phyloP scores from a whole-genome alignment of 2,797 vertebrate species.

The Mormyrus proboscirostris region DNA sequence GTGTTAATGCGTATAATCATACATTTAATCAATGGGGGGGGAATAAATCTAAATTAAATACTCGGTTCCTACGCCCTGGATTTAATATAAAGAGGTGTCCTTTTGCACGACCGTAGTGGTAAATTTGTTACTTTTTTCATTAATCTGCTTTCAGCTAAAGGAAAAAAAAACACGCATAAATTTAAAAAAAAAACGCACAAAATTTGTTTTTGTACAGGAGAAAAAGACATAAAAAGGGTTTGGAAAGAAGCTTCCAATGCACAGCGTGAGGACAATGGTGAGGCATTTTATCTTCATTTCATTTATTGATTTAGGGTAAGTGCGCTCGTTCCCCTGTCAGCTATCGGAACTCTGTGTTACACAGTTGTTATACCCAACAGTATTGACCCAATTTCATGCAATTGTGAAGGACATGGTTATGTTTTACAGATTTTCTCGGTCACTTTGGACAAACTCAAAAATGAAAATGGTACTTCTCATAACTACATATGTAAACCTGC shows the following conservation, averaged over 20 bases:
- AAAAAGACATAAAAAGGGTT: not conserved
- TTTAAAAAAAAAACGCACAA: not conserved
- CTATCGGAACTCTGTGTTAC: not conserved
- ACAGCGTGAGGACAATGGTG: not conserved
- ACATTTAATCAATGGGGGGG: not conserved
- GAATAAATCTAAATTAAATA: not conserved
- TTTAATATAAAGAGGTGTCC: not conserved
- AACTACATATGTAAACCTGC: not conserved
- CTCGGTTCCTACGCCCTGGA: not conserved
- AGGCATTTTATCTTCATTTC: not conserved
- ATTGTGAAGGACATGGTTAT: constrained; percentile 8
- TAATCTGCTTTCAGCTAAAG: not conserved
- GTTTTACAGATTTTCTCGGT: not conserved
- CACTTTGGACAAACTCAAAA: not conserved
- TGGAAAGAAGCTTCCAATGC: not conserved
- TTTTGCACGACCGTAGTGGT: not conserved
- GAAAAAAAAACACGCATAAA: not conserved
- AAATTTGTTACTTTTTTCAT: not conserved
- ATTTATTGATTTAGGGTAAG: not conserved
- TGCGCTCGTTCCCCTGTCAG: not conserved
- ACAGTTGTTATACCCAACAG: constrained; percentile 8
- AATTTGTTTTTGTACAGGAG: not conserved
- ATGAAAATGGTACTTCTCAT: not conserved
- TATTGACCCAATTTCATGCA: constrained; percentile 10
- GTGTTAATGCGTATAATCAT: not conserved